These are phyloP conservation scores for Nixonia krombeini DNA, from an alignment of 1,140 invertebrate genomes.

Conservation along the genomic window DNA sequence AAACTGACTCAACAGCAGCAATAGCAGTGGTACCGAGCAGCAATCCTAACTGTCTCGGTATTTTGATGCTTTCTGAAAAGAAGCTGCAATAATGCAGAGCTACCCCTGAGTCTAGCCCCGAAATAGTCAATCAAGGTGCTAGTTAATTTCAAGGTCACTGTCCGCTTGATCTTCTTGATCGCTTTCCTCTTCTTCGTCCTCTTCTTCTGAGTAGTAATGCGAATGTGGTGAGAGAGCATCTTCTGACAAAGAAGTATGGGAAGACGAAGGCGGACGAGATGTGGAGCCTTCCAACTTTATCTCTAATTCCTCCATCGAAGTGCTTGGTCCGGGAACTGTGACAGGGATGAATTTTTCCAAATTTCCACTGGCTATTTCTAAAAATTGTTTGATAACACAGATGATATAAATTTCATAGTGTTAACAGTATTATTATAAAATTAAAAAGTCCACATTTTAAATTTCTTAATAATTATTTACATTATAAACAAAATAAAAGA, in stretches of 20 bases:
- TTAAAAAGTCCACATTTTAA: conserved; percentile 35
- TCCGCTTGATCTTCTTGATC: conserved; percentile 69
- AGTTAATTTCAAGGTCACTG: conserved; percentile 71
- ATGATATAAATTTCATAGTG: too few relatives aligned
- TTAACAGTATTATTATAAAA: too few relatives aligned
- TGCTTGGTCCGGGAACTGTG: conserved; percentile 67
- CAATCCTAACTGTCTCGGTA: conserved; percentile 10
- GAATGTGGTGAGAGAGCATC: conserved; percentile 67
- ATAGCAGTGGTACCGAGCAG: conserved; percentile 12
- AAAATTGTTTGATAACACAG: neutral
- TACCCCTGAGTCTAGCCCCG: conserved; percentile 61
- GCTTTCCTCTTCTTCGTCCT: conserved; percentile 68
- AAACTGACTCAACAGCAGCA: conserved; percentile 27
- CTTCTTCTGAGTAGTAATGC: conserved; percentile 68
- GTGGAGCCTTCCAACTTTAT: conserved; percentile 62
- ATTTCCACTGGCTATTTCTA: conserved; percentile 68
- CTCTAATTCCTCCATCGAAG: conserved; percentile 67
- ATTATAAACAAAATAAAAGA: too few relatives aligned
- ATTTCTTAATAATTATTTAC: conserved; percentile 18
- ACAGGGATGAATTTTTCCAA: conserved; percentile 70
- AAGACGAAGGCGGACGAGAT: conserved; percentile 68
- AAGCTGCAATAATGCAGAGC: conserved; percentile 37
- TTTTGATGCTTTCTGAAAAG: conserved; percentile 37
- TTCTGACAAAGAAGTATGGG: conserved; percentile 68
- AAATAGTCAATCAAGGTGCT: conserved; percentile 59